Percentiles rank a stretch among this genome's conserved stretches.
Conservation (phyloP, 2,888 invertebrate genomes). For the Reticulitermes lucifugus region DNA sequence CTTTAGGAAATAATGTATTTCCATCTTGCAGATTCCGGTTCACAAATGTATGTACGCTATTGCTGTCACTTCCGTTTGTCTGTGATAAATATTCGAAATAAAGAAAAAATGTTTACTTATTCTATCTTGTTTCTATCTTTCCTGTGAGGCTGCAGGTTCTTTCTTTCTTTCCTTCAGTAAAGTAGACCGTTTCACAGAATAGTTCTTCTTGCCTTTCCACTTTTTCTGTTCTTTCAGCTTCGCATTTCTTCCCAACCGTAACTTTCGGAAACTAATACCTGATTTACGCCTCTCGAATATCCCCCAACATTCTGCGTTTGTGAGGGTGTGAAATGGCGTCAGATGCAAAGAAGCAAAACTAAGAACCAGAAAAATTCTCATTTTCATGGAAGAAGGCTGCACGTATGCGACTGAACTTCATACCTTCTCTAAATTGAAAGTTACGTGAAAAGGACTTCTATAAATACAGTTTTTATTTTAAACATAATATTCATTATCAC, state of each 20-base stretch:
- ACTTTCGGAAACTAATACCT: not conserved
- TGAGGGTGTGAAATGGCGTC: not conserved
- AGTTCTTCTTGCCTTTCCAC: constrained; percentile 27
- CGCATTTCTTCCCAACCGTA: not conserved
- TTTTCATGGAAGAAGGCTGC: not conserved
- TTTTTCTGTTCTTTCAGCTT: constrained; percentile 10
- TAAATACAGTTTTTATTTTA: not conserved
- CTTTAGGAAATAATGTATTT: too few relatives aligned
- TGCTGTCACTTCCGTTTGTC: too few relatives aligned
- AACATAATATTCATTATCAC: not conserved
- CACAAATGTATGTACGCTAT: too few relatives aligned
- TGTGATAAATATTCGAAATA: too few relatives aligned
- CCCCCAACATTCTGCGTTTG: not conserved
- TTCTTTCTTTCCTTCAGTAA: not conserved
- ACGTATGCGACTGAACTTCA: not conserved
- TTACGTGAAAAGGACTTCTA: too few relatives aligned
- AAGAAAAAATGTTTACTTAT: too few relatives aligned
- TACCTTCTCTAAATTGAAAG: not conserved
- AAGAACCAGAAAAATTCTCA: not conserved
- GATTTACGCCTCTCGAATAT: constrained; percentile 11
- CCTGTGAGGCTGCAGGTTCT: too few relatives aligned
- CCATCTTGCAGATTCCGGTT: too few relatives aligned
- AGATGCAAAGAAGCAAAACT: constrained; percentile 3
- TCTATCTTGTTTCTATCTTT: too few relatives aligned
- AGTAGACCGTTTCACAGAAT: not conserved